Percentiles rank a stretch among this genome's conserved stretches.
These are phyloP conservation scores for Holocentrus rufus DNA, from an alignment of 2,797 vertebrate species.

Conservation along the genomic window DNA sequence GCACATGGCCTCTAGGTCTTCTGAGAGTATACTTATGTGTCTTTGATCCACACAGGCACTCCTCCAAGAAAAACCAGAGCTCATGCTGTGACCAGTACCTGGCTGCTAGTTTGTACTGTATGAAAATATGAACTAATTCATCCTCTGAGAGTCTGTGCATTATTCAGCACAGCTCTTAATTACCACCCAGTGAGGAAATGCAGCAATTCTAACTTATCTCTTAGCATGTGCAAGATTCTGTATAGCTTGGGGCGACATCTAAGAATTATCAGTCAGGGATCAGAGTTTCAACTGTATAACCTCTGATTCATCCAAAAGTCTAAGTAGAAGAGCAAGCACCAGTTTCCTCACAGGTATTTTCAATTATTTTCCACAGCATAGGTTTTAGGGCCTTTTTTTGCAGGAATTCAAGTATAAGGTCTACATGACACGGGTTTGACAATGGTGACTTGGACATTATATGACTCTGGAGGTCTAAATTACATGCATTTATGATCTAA, in stretches of 20 bases:
- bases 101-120: conserved; percentile 50
- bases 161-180: conserved; percentile 62
- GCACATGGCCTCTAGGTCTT: conserved; percentile 24
- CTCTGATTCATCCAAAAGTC: conserved; percentile 34
- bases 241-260: conserved; percentile 46
- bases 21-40: conserved; percentile 16
- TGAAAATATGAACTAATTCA: conserved; percentile 61
- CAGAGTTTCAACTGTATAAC: conserved; percentile 22
- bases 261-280: conserved; percentile 41
- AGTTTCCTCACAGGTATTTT: not conserved
- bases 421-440: conserved; percentile 42
- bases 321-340: conserved; percentile 11
- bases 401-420: conserved; percentile 10
- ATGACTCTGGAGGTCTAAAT: conserved; percentile 26
- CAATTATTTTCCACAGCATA: not conserved
- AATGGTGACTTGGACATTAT: conserved; percentile 38
- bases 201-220: conserved; percentile 52
- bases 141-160: conserved; percentile 42
- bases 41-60: conserved; percentile 58
- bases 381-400: conserved; percentile 5
- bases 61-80: conserved; percentile 47
- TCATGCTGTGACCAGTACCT: conserved; percentile 45
- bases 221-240: conserved; percentile 47
- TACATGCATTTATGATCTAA: conserved; percentile 57
- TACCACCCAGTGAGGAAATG: conserved; percentile 54